These are phyloP conservation scores for Gorsachius goisagi DNA, from an alignment of 2,113 vertebrate genomes.

Conservation along the genomic window DNA sequence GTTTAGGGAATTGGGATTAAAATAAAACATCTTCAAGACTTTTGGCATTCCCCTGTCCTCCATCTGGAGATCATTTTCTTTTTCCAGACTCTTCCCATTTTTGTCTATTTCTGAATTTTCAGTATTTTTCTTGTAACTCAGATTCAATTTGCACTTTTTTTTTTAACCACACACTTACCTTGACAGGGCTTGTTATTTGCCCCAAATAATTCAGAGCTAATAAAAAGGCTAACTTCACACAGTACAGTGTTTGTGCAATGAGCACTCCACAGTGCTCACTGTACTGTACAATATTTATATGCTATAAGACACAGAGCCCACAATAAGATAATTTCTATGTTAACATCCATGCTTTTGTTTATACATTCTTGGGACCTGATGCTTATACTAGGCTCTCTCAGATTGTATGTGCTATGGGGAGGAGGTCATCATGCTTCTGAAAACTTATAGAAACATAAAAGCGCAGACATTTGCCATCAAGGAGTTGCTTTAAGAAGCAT, in stretches of 20 bases:
- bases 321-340: neutral
- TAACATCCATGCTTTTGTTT: neutral
- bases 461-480: neutral
- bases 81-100: slow-evolving; percentile 20
- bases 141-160: neutral
- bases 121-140: neutral
- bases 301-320: neutral
- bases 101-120: slow-evolving; percentile 13
- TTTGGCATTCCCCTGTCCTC: slow-evolving; percentile 43
- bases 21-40: slow-evolving; percentile 42
- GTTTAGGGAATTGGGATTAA: slow-evolving; percentile 65
- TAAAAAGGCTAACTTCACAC: neutral
- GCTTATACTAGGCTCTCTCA: neutral
- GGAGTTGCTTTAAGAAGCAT: neutral
- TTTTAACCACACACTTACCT: neutral
- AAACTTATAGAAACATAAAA: neutral
- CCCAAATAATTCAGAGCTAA: neutral
- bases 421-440: neutral
- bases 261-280: neutral
- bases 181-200: neutral
- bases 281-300: neutral
- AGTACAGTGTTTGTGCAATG: neutral
- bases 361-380: neutral
- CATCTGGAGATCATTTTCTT: slow-evolving; percentile 47
- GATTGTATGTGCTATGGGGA: neutral